phyloP scores from a whole-genome alignment of 2,797 vertebrate genomes.

The Amblyraja radiata region DNA sequence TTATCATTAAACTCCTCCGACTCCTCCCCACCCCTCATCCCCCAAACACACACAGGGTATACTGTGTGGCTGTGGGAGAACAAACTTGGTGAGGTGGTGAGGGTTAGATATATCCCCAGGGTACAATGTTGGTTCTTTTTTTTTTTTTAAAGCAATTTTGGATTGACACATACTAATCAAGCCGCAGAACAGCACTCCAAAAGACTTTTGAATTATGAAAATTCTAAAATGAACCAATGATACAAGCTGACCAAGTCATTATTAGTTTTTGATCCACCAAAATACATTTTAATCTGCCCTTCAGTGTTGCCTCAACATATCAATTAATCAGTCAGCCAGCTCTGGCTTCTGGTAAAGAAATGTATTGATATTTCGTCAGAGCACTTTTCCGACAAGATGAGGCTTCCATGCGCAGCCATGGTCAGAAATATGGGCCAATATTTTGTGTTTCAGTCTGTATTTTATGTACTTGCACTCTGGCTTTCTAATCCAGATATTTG shows the following conservation, averaged over 20 bases:
- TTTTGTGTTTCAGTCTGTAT: not conserved
- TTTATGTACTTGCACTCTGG: not conserved
- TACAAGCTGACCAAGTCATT: not conserved
- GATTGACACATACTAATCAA: not conserved
- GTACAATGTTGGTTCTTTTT: not conserved
- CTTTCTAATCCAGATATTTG: not conserved
- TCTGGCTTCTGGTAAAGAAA: not conserved
- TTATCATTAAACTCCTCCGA: not conserved
- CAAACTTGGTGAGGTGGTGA: no score
- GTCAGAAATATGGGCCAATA: not conserved
- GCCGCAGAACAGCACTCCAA: not conserved
- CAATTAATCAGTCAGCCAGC: not conserved
- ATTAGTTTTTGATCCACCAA: no score
- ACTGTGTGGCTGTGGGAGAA: no score
- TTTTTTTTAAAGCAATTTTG: no score
- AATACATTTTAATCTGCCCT: no score
- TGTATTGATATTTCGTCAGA: not conserved
- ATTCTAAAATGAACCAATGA: not conserved
- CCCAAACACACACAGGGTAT: no score
- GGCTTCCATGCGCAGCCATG: not conserved
- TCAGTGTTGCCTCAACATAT: no score
- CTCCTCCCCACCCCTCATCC: no score
- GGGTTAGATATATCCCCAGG: not conserved
- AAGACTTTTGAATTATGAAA: not conserved
- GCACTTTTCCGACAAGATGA: not conserved